Base-by-base conservation (phyloP, 2,888 invertebrate genomes). In the Drosophila trichaetosa region DNA sequence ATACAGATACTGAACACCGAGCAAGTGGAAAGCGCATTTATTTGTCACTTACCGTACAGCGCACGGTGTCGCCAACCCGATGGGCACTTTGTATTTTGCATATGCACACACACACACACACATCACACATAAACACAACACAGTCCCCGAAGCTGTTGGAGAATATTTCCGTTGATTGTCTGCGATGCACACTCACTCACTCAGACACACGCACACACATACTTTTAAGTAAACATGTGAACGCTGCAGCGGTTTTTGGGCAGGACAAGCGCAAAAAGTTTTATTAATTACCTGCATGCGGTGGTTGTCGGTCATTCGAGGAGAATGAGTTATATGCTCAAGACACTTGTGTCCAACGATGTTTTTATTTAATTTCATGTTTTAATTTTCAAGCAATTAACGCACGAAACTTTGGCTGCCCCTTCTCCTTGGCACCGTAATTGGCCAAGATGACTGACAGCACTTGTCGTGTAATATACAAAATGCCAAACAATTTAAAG, bases 281-380 rank as follows among this genome's bases (percentile, higher is more conserved):
- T 90, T 87, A 87, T 86, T 87, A 90, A 87, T 87, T 87, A 87
- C 87, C 87, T 90, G 87, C 74, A 90, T 86, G 87, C 77, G 73
- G 83, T 66, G 67, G 74, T 46, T 78, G 87, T 72, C 81, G 78
- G 66, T 68, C 70, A 62, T 29, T 52, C 60, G 65, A 56, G 64
- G 80, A 74, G 79, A 78, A 81, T 81, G 88, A 73, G 88, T 82
- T 57, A 76, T 80, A 64, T 69, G 66, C 69, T 54, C 65, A 75
- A 84, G 89, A 89, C 89, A 87, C 82, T 84, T 66, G 60, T 56
- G 72, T 77, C 72, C 87, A 74, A 73, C 86, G 74, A 76, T 87
- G 90, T 88, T 90, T 88, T 88, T 85, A 83, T 90, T 88, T 87
- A 89, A 90, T 88, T 87, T 89, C 74, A 80, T 90, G 82, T 87